Base-by-base conservation (phyloP, 2,113 vertebrate genomes). In the Sus scrofa region DNA sequence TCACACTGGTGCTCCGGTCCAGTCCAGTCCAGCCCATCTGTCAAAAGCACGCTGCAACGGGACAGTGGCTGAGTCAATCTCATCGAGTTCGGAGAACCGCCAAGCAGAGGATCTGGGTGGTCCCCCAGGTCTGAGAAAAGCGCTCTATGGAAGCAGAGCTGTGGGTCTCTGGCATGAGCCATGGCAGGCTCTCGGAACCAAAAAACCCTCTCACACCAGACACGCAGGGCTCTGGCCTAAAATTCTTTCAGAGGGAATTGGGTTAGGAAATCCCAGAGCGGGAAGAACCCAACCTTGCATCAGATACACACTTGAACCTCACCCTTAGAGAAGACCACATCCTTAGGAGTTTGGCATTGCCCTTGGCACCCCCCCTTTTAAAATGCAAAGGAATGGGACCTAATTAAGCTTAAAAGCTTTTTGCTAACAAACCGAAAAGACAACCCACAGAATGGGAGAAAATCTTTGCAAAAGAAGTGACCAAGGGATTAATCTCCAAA, bases 301-400 rank as follows among this genome's bases (percentile, higher is more conserved):
- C 6, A 6, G 16, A 12, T 0, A 24, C 10, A 0, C 39, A 22
- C 3, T 0, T 0, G 16, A 16, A 2, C n/a, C 62, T 7, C 13
- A 16, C 39, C 18, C 6, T 63, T 34, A 3, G 1, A 6, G 30
- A 30, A 5, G 4, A 62, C 30, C 30, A 18, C 2, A 0, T 4
- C 6, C 67, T 19, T n/a, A 6, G 30, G 18, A 14, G 60, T 8
- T 18, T 37, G 30, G 39, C 20, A 20, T 13, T 2, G 7, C 37
- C 30, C 58, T 20, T 1, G 3, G 6, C 44, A 24, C 30, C 27
- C 22, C 20, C 39, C 60, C 54, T 65, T 65, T 54, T 30, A 37
- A 56, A 62, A 60, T 18, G 68, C 50, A 54, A 83, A 60, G 37
- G 44, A 44, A 44, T 44, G 44, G 44, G 44, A 44, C 44, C 44